A percentile compares a stretch with the other conserved stretches of the same genome.
Conservation (phyloP, 2,888 invertebrate species). For the Epirrhoe alternata region DNA sequence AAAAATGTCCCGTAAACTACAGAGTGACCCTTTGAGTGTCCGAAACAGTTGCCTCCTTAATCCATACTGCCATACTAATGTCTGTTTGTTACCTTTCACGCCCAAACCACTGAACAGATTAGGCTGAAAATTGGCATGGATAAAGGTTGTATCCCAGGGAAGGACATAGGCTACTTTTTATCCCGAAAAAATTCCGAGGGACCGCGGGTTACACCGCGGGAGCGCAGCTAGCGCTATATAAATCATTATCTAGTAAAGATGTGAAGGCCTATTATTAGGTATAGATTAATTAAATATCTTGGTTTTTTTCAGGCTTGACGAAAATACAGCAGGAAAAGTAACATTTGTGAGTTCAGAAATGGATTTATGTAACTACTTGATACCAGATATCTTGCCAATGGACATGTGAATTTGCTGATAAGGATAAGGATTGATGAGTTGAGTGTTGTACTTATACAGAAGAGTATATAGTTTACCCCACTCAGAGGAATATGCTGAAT, state of each 20-base stretch:
- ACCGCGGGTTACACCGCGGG: too few relatives aligned
- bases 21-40: too few relatives aligned
- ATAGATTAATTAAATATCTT: background rate
- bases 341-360: conserved; percentile 88
- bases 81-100: too few relatives aligned
- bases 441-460: conserved; percentile 11
- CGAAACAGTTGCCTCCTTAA: too few relatives aligned
- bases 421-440: conserved; percentile 40
- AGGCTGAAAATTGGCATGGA: too few relatives aligned
- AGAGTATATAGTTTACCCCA: background rate
- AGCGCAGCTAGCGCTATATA: too few relatives aligned
- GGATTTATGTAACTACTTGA: conserved; percentile 89
- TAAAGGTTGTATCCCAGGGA: too few relatives aligned
- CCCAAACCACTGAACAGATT: too few relatives aligned
- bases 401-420: conserved; percentile 80
- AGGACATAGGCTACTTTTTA: too few relatives aligned
- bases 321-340: conserved; percentile 91
- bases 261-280: background rate
- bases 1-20: too few relatives aligned
- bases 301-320: conserved; percentile 87
- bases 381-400: conserved; percentile 91
- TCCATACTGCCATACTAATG: too few relatives aligned
- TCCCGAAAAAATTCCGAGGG: too few relatives aligned
- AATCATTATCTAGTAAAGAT: background rate
- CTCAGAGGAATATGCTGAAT: background rate